A percentile compares a stretch with the other conserved stretches of the same genome.
Evolutionary conservation across 1,140 invertebrate species (phyloP).

Genomic region (Tetramorium simillimum): DNA sequence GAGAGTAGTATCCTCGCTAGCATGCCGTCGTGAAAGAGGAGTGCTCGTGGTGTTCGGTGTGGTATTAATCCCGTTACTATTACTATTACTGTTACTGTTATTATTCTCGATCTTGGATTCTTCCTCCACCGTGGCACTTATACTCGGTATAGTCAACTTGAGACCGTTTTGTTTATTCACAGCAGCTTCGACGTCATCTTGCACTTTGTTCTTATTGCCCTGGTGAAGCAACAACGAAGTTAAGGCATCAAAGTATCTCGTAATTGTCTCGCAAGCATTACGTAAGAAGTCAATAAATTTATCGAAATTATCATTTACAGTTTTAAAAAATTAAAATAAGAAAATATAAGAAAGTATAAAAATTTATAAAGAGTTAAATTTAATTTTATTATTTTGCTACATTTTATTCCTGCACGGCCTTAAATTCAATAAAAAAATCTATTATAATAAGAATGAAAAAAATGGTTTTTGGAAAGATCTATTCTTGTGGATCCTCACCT

Average conservation of each 20-base stretch:
- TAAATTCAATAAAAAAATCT: neutral
- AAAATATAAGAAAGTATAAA: neutral
- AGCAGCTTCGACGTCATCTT: constrained; percentile 75
- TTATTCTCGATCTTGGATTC: constrained; percentile 67
- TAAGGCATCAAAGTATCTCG: neutral
- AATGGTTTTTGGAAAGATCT: neutral
- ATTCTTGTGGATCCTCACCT: constrained; percentile 63
- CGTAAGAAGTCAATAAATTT: neutral
- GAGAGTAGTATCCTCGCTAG: constrained; percentile 89
- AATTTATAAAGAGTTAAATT: neutral
- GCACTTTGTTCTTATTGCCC: constrained; percentile 71
- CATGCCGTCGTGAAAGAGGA: constrained; percentile 85
- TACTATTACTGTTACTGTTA: constrained; percentile 63
- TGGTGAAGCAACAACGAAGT: constrained; percentile 52
- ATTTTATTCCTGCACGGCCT: neutral
- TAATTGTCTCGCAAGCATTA: neutral
- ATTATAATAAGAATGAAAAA: neutral
- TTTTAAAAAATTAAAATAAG: neutral
- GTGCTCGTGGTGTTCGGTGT: constrained; percentile 87
- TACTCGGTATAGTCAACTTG: constrained; percentile 81
- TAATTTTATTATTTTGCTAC: neutral
- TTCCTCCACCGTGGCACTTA: constrained; percentile 77
- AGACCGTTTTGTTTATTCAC: constrained; percentile 70
- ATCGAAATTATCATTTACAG: neutral
- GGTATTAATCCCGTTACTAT: constrained; percentile 80